A percentile compares a stretch with the other conserved stretches of the same genome.
These are phyloP conservation scores for Mactra quadrangularis DNA, from an alignment of 1,140 invertebrate species.

Conservation along the genomic window DNA sequence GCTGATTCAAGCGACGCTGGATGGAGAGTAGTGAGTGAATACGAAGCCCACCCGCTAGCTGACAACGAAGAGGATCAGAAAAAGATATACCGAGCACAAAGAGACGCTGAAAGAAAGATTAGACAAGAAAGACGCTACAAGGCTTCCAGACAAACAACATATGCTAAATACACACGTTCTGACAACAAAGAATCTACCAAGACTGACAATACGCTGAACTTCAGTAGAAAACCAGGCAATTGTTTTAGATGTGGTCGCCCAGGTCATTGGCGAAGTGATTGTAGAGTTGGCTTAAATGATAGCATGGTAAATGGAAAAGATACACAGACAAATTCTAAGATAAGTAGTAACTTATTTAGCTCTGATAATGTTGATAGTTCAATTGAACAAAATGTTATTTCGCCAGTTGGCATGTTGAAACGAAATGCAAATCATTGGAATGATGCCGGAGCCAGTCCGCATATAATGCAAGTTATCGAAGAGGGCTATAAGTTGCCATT, in stretches of 20 bases:
- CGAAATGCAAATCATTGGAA: not conserved
- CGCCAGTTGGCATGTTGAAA: constrained; percentile 9
- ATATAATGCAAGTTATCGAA: constrained; percentile 29
- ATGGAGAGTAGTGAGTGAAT: no score
- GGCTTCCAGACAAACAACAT: no score
- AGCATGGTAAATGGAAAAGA: not conserved
- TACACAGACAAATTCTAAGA: not conserved
- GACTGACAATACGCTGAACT: no score
- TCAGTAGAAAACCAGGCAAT: no score
- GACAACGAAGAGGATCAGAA: no score
- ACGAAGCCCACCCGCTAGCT: no score
- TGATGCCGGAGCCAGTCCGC: constrained; percentile 15
- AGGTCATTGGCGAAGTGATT: constrained; percentile 14
- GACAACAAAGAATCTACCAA: no score
- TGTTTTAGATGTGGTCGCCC: constrained; percentile 14
- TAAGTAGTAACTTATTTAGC: not conserved
- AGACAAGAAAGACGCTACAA: no score
- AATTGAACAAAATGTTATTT: not conserved
- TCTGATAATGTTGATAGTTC: not conserved
- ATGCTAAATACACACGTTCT: no score
- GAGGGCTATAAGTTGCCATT: constrained; percentile 42
- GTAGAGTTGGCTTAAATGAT: not conserved
- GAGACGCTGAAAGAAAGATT: no score
- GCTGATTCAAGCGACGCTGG: not conserved
- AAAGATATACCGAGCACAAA: no score